Conservation (phyloP, 2,888 invertebrate species). For the Selenia dentaria region DNA sequence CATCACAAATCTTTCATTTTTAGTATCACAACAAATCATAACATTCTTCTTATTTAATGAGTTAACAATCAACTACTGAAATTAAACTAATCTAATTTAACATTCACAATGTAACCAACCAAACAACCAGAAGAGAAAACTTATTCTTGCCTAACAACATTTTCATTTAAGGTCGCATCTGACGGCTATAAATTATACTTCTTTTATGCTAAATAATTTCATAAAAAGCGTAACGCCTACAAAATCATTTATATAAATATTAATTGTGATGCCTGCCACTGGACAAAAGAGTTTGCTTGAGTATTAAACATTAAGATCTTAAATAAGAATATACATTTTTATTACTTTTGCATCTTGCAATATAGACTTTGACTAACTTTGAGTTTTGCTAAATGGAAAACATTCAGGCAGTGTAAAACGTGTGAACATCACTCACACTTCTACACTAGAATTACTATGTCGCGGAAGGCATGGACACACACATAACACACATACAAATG, state of each 20-base stretch:
- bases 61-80: no score
- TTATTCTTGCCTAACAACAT: not conserved
- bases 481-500: no score
- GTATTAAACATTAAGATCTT: constrained; percentile 6
- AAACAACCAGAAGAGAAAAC: not conserved
- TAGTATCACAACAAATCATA: no score
- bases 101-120: no score
- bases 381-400: no score
- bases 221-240: constrained; percentile 14
- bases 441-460: no score
- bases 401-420: no score
- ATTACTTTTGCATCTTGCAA: not conserved
- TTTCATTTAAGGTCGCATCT: constrained; percentile 11
- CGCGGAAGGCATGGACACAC: no score
- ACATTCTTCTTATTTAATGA: not conserved
- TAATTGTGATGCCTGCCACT: constrained; percentile 31
- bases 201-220: constrained; percentile 26
- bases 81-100: no score
- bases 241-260: constrained; percentile 39
- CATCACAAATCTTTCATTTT: no score
- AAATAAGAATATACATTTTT: not conserved
- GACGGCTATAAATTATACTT: constrained; percentile 35
- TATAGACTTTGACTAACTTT: no score
- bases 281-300: constrained; percentile 19
- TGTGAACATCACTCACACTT: no score